Conservation (phyloP, 2,113 vertebrate genomes). For the Raphicerus campestris region DNA sequence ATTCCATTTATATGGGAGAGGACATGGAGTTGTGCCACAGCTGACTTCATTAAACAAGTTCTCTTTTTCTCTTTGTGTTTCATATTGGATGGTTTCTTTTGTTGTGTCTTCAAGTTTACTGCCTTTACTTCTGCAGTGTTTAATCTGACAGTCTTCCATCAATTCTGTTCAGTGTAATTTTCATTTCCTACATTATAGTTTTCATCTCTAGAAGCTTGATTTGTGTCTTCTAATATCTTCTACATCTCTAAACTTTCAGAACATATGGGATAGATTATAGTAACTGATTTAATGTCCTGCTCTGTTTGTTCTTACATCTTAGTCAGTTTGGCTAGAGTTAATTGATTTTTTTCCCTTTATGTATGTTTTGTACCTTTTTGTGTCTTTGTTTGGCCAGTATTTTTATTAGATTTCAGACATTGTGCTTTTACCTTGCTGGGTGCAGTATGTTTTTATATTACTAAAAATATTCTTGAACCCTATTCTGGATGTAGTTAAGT, state of each 20-base stretch:
- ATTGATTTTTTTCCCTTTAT: not conserved
- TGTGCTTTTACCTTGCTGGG: not conserved
- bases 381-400: not conserved
- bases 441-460: not conserved
- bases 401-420: not conserved
- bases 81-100: not conserved
- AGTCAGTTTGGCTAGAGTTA: not conserved
- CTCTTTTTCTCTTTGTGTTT: not conserved
- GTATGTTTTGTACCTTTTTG: not conserved
- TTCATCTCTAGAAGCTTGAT: not conserved
- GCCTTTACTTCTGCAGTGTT: not conserved
- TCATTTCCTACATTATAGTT: not conserved
- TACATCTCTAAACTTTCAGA: not conserved
- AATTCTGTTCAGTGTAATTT: not conserved
- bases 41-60: not conserved
- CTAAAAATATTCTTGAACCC: not conserved
- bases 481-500: not conserved
- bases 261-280: not conserved
- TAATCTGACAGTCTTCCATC: not conserved
- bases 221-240: not conserved
- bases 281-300: not conserved
- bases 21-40: not conserved
- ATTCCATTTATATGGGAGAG: not conserved
- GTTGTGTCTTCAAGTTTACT: not conserved
- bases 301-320: not conserved